These are phyloP conservation scores for Cydia pomonella DNA, from an alignment of 1,140 invertebrate genomes.

Conservation along the genomic window DNA sequence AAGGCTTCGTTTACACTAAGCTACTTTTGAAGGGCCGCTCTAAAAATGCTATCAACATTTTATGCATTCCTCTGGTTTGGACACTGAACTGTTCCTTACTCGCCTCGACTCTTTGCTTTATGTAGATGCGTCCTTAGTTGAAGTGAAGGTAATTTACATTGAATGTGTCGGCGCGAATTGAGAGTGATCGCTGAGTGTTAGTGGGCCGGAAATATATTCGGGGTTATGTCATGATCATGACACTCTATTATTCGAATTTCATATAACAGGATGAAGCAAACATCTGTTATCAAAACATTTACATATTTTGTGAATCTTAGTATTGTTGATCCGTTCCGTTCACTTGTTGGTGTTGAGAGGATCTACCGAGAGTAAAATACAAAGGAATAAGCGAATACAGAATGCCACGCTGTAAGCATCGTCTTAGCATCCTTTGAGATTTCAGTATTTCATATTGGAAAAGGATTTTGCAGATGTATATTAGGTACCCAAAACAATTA, in stretches of 20 bases:
- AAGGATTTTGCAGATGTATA: no score
- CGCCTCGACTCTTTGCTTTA: background rate
- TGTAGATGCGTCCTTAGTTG: constrained; percentile 32
- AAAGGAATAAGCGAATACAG: background rate
- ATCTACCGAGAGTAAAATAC: background rate
- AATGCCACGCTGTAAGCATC: background rate
- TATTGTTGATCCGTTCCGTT: background rate
- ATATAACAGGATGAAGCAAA: background rate
- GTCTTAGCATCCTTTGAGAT: no score
- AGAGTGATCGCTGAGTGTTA: constrained; percentile 23
- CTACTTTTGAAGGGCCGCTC: background rate
- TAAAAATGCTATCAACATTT: background rate
- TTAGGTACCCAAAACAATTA: no score
- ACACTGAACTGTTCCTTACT: background rate
- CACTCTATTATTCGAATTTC: constrained; percentile 5
- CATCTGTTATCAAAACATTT: background rate
- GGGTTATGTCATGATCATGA: constrained; percentile 1
- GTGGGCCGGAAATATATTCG: constrained; percentile 25
- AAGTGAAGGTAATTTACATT: constrained; percentile 49
- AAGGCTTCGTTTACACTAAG: background rate
- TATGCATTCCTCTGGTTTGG: background rate
- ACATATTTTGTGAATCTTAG: background rate
- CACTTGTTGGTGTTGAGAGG: background rate
- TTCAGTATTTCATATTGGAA: no score
- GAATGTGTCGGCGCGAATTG: constrained; percentile 39